These are phyloP conservation scores for Ramphastos sulfuratus DNA, from an alignment of 2,113 vertebrate species.

Conservation along the genomic window DNA sequence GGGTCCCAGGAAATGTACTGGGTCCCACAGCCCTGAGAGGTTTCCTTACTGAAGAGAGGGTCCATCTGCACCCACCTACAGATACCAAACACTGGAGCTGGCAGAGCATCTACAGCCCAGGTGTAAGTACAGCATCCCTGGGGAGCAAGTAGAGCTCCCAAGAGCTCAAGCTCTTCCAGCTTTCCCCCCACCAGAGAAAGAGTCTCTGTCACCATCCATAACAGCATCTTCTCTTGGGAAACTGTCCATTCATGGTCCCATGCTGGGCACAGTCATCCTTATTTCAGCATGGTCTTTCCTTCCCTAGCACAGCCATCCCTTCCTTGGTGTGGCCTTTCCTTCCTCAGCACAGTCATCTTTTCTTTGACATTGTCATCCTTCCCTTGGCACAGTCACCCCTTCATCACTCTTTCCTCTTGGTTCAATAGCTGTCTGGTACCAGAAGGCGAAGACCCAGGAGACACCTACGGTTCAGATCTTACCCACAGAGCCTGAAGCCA, in stretches of 20 bases:
- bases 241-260: neutral
- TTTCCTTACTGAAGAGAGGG: neutral
- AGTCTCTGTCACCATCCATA: neutral
- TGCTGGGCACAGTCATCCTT: neutral
- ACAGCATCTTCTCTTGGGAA: neutral
- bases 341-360: neutral
- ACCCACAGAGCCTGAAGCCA: neutral
- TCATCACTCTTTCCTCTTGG: neutral
- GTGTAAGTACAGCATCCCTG: neutral
- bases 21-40: neutral
- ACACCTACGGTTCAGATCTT: neutral
- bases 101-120: neutral
- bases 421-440: neutral
- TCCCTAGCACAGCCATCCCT: neutral
- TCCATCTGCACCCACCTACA: neutral
- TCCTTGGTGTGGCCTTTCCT: neutral
- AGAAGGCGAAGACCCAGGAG: neutral
- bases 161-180: neutral
- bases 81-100: neutral
- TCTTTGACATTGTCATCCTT: neutral
- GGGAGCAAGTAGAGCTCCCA: neutral
- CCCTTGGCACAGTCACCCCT: accelerated
- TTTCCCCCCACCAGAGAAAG: neutral
- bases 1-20: neutral
- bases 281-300: neutral